Evolutionary conservation across 2,888 invertebrate genomes (phyloP).

Genomic region (Eupithecia dodoneata): DNA sequence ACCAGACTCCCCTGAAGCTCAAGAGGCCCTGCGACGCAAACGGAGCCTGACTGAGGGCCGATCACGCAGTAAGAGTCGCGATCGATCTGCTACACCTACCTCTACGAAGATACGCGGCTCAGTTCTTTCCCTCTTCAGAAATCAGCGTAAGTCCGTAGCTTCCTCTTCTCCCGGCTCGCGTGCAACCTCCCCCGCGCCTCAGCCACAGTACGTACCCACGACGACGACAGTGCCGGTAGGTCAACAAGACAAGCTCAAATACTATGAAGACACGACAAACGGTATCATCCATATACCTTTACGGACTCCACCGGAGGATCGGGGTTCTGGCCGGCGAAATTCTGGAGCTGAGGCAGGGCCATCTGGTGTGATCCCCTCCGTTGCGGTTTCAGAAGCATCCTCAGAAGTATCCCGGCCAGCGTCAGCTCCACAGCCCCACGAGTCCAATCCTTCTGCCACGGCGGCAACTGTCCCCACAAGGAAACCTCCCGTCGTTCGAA

Average conservation of each 20-base stretch:
- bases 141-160: slow-evolving; percentile 71
- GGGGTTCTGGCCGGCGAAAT: slow-evolving; percentile 60
- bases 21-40: slow-evolving; percentile 72
- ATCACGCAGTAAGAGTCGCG: slow-evolving; percentile 87
- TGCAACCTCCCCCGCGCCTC: slow-evolving; percentile 64
- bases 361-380: background rate
- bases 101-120: slow-evolving; percentile 85
- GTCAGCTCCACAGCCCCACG: slow-evolving; percentile 52
- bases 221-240: slow-evolving; percentile 46
- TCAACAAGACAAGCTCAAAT: slow-evolving; percentile 70
- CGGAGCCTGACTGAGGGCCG: slow-evolving; percentile 77
- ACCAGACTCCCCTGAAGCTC: slow-evolving; percentile 86
- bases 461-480: background rate
- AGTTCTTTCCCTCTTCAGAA: slow-evolving; percentile 87
- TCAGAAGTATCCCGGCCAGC: slow-evolving; percentile 51
- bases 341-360: slow-evolving; percentile 48
- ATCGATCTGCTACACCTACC: slow-evolving; percentile 84
- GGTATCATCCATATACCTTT: slow-evolving; percentile 89
- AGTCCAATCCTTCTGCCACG: background rate
- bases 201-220: slow-evolving; percentile 39
- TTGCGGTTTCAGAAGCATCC: slow-evolving; percentile 45
- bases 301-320: slow-evolving; percentile 89
- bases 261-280: slow-evolving; percentile 86
- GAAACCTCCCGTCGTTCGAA: slow-evolving; percentile 64
- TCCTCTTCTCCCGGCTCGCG: slow-evolving; percentile 71